A percentile compares a stretch with the other conserved stretches of the same genome.
phyloP scores from a whole-genome alignment of 2,888 invertebrate species.

The Plebejus melissa region DNA sequence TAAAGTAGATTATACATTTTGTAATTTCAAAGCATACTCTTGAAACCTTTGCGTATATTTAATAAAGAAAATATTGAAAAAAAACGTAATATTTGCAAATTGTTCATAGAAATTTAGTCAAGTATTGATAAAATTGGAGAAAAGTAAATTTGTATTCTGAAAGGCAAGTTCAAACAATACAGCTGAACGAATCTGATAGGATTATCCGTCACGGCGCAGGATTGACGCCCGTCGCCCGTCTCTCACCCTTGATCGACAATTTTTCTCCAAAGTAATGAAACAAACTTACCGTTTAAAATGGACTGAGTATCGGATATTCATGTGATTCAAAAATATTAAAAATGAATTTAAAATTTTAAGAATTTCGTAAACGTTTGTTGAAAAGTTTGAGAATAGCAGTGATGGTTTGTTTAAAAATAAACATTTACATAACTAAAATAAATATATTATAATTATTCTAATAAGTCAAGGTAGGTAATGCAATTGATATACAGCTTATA shows the following conservation, averaged over 20 bases:
- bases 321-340: background rate
- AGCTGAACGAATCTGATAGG: constrained; percentile 14
- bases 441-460: too few species aligned
- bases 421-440: too few species aligned
- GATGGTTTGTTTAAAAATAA: too few species aligned
- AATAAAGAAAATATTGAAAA: background rate
- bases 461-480: too few species aligned
- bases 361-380: too few species aligned
- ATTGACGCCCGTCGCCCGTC: background rate
- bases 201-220: background rate
- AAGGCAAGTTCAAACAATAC: background rate
- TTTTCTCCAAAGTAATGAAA: background rate
- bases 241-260: constrained; percentile 11
- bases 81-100: background rate
- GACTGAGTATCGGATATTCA: background rate
- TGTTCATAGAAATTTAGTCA: background rate
- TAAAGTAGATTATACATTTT: background rate
- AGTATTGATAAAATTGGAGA: background rate
- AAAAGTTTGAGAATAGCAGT: too few species aligned
- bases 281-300: background rate
- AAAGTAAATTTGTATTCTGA: constrained; percentile 6
- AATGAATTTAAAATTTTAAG: background rate
- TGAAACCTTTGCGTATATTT: background rate
- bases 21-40: background rate
- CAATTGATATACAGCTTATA: too few species aligned